A percentile compares a stretch with the other conserved stretches of the same genome.
phyloP scores from a whole-genome alignment of 1,140 invertebrate genomes.

The Stegodyphus mimosarum region DNA sequence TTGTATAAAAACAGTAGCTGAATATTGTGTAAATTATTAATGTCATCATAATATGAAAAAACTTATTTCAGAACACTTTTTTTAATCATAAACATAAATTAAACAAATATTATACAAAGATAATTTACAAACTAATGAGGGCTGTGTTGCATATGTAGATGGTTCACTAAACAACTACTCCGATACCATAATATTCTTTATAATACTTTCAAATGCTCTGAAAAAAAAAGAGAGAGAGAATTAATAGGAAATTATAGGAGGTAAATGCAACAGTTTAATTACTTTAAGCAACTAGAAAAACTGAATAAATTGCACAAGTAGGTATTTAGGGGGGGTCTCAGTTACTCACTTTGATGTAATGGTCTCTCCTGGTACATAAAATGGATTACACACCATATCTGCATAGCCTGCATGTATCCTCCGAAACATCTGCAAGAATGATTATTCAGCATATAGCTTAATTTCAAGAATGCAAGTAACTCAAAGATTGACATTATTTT shows the following conservation, averaged over 20 bases:
- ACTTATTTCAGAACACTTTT: no score
- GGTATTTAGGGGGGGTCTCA: no score
- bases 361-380: constrained; percentile 88
- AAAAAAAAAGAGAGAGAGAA: constrained; percentile 63
- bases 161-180: constrained; percentile 8
- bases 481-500: neutral
- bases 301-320: no score
- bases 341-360: constrained; percentile 81
- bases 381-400: constrained; percentile 93
- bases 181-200: constrained; percentile 67
- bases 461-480: constrained; percentile 18
- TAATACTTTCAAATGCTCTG: constrained; percentile 68
- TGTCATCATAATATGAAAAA: no score
- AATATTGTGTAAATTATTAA: no score
- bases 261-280: no score
- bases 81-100: no score
- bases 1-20: no score
- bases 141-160: no score
- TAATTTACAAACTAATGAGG: no score
- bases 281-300: no score
- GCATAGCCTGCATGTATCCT: constrained; percentile 91
- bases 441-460: neutral
- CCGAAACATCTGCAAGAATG: constrained; percentile 80
- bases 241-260: neutral
- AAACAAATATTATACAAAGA: no score